Evolutionary conservation across 2,113 vertebrate species (phyloP).

Genomic region (Leucosticte australis): DNA sequence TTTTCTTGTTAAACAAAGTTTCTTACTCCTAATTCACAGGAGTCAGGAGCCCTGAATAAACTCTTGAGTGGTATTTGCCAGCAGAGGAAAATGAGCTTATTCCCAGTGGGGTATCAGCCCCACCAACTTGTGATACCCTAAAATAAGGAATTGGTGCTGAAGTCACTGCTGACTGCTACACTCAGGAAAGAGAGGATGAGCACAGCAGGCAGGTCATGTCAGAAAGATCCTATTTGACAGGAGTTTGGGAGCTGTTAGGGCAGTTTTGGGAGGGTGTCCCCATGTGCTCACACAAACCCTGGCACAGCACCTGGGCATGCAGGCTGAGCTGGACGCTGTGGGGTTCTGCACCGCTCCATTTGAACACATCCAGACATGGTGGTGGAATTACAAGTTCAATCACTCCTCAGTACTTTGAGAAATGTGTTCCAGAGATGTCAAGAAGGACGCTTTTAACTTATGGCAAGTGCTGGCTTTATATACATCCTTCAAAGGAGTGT

Average conservation of each 20-base stretch:
- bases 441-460: neutral
- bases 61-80: neutral
- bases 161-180: neutral
- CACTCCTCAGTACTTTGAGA: neutral
- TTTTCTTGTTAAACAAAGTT: neutral
- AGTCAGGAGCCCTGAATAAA: neutral
- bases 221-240: neutral
- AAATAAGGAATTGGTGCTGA: neutral
- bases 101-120: neutral
- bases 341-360: neutral
- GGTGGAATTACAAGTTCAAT: neutral
- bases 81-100: neutral
- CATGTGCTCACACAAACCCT: accelerated
- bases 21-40: neutral
- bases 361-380: neutral
- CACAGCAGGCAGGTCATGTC: neutral
- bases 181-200: neutral
- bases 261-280: neutral
- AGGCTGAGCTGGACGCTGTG: neutral
- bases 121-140: neutral
- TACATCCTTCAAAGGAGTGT: neutral
- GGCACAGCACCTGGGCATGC: accelerated
- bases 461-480: neutral
- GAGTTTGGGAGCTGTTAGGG: neutral
- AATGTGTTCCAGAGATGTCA: neutral